phyloP scores from a whole-genome alignment of 2,888 invertebrate species.

The Villa cingulata region DNA sequence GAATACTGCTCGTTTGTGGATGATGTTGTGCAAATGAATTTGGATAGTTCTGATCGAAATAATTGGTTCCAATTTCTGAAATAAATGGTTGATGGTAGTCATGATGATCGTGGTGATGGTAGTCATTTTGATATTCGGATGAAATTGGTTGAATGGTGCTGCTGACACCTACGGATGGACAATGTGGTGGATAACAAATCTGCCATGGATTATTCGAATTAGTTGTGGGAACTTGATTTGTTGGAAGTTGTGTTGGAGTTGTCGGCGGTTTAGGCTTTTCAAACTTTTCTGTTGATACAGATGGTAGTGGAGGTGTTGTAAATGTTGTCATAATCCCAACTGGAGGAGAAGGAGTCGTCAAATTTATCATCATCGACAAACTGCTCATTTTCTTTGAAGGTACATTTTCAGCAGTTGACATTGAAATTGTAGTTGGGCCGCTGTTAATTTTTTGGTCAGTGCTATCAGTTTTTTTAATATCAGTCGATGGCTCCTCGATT shows the following conservation, averaged over 20 bases:
- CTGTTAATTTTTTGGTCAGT: too few species aligned
- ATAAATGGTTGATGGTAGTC: background rate
- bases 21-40: too few species aligned
- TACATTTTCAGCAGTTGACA: background rate
- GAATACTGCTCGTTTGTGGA: background rate
- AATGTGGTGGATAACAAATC: background rate
- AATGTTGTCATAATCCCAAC: background rate
- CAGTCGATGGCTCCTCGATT: too few species aligned
- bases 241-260: background rate
- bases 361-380: background rate
- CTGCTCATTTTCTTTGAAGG: background rate
- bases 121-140: background rate
- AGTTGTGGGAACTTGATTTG: background rate
- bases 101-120: background rate
- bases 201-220: background rate
- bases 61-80: too few species aligned
- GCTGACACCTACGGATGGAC: background rate
- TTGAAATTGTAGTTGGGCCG: too few species aligned
- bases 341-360: background rate
- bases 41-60: too few species aligned
- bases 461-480: too few species aligned
- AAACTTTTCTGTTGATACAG: background rate
- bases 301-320: background rate
- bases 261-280: background rate
- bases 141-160: background rate